phyloP scores from a whole-genome alignment of 1,140 invertebrate genomes.

The Camponotus vicinus region DNA sequence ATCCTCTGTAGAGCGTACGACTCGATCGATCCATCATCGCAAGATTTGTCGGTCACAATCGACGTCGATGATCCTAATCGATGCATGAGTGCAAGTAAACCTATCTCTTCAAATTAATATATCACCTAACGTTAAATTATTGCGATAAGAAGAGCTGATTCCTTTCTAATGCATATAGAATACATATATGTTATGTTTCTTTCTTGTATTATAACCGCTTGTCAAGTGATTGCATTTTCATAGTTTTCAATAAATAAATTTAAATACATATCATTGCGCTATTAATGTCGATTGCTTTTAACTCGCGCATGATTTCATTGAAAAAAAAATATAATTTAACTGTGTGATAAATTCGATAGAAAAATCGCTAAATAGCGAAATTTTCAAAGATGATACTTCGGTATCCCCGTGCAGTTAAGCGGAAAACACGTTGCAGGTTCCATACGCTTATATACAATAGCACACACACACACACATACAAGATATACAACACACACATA shows the following conservation, averaged over 20 bases:
- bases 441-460: not conserved
- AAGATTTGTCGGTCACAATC: slow-evolving; percentile 10
- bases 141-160: not conserved
- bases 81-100: not conserved
- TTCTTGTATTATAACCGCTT: not conserved
- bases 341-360: slow-evolving; percentile 36
- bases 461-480: not conserved
- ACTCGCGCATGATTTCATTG: not conserved
- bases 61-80: slow-evolving; percentile 1
- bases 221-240: slow-evolving; percentile 8
- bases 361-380: slow-evolving; percentile 51
- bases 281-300: slow-evolving; percentile 22
- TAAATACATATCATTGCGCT: not conserved
- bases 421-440: slow-evolving; percentile 53
- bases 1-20: not conserved
- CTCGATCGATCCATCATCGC: not conserved
- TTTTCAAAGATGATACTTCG: slow-evolving; percentile 21
- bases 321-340: slow-evolving; percentile 37
- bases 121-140: slow-evolving; percentile 14
- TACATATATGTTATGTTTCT: not conserved
- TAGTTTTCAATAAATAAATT: slow-evolving; percentile 1
- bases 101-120: slow-evolving; percentile 9
- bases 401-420: slow-evolving; percentile 38
- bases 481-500: not conserved
- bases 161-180: not conserved